Evolutionary conservation across 92 coral and sea anemone genomes (phyloP), one percentile per base, ranked within the genome.

Genomic region (Siderastrea radians): DNA sequence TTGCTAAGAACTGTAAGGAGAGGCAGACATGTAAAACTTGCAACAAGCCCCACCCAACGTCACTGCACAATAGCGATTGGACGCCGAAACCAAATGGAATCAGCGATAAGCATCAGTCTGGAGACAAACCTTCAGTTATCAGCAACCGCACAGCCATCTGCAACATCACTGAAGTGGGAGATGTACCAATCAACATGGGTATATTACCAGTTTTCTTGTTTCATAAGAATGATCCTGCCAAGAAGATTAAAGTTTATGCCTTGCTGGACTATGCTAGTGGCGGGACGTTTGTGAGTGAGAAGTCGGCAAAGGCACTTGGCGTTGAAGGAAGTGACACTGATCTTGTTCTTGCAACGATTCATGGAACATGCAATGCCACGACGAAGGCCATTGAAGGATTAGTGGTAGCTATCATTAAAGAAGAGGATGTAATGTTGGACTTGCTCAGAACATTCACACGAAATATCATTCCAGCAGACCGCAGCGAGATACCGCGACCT

Each of bases 251-350:
- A 67, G 84, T 91, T 26, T 94, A 94, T 49, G 95, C 91, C 7
- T 79, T 86, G 44, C 93, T 93, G 8, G 96, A 88, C 77, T 84
- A 88, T 50, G 91, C 74, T 4, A 94, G 94, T 78, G 91, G 89
- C 0, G 91, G 91, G 48, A 93, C 96, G 10, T 93, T 93, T 78
- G 84, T 83, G 19, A 80, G 68, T 6, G 88, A 94, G 79, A 81
- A 85, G 72, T 68, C 89, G 72, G 46, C 85, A 16, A 11, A 53
- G 71, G 48, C 16, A 14, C 88, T 93, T 51, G 85, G 80, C 54
- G 50, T 87, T 48, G 78, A 72, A 75, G 94, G 94, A 71, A 83
- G 77, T 62, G 75, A 69, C 45, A 93, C 96, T 77, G 81, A 76
- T 16, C 74, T 88, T 7, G 15, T 62, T 47, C 81, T 87, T 38